Evolutionary conservation across 2,797 vertebrate genomes (phyloP), one percentile per base, ranked within the genome.

Genomic region (Cyprinodon diabolis): DNA sequence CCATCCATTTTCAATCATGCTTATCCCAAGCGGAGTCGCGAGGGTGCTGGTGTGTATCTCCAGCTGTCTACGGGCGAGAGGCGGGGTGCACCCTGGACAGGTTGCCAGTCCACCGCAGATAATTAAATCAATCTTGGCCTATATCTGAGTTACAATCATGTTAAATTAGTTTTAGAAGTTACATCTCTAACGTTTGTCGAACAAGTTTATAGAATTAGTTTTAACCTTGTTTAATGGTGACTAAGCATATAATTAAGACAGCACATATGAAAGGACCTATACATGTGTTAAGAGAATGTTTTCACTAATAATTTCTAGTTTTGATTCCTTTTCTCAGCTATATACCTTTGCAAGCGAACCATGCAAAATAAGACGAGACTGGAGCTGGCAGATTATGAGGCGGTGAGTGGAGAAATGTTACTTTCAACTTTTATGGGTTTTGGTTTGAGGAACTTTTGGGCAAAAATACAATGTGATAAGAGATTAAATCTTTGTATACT

Each of bases 281-380:
- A 71, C 69, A 66, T 66, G 54, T 68, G 43, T 23, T 23, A 40
- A n/a, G 17, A 2, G 25, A 37, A 60, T 58, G 70, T 68, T 51
- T 68, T 6, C 0, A 17, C 72, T 72, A 78, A 84, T 89, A 55
- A 83, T 77, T 80, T 43, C 48, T 66, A 35, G 79, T 66, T 72
- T 15, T 79, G 35, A 77, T 15, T 65, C n/a, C 79, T 69, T 60
- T 60, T 54, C 60, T 17, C 85, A 99, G 97, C 98, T 78, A 98
- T 99, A 92, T 99, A 99, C 91, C 96, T 99, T 92, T 99, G 98
- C 95, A 99, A 99, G 92, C 93, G 98, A 92, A 99, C 98, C 89
- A 99, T 99, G 98, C 98, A 99, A 95, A 99, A 99, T 89, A 99
- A 99, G 93, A 98, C 98, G 11, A 93, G 98, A 69, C 95, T 99